Evolutionary conservation across 2,113 vertebrate genomes (phyloP), one percentile per base, ranked within the genome.

Genomic region (Phasianus colchicus): DNA sequence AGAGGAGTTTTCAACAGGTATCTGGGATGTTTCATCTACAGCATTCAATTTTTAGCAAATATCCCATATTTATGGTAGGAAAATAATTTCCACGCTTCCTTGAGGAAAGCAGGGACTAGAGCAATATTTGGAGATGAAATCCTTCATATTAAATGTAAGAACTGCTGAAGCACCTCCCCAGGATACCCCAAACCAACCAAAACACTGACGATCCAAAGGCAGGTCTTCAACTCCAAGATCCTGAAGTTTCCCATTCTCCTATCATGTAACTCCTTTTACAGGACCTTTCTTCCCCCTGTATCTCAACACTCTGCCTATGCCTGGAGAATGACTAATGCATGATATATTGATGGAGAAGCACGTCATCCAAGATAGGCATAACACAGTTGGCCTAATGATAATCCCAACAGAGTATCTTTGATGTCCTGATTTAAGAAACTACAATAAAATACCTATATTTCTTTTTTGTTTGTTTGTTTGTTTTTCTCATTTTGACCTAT

Each of bases 1-100:
- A 93, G 77, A 79, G n/a, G 63, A 87, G 69, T 93, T 96, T 96
- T 97, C 95, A 95, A 95, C 91, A 96, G 94, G 93, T 95, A 93
- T 43, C 88, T 76, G 72, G 55, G 60, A 80, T 80, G 66, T 90
- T 96, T 95, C 77, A 81, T 83, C 38, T 82, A 34, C 64, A 86
- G 27, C n/a, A 48, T 34, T 73, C 36, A 43, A 11, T 90, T 92
- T 94, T 95, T 77, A 88, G 30, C 71, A 87, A 88, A 81, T 78
- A 34, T 94, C 48, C 47, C 0, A 0, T 85, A 64, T 78, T 83
- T 75, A n/a, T 57, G 42, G 38, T 55, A 32, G 12, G 21, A 58
- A 90, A 92, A 89, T 16, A 76, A 63, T 50, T 10, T 3, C 19
- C 89, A 66, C 29, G 7, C 14, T 70, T 38, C 36, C 50, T 70